phyloP scores from a whole-genome alignment of 2,888 invertebrate species.

The Candidula unifasciata region DNA sequence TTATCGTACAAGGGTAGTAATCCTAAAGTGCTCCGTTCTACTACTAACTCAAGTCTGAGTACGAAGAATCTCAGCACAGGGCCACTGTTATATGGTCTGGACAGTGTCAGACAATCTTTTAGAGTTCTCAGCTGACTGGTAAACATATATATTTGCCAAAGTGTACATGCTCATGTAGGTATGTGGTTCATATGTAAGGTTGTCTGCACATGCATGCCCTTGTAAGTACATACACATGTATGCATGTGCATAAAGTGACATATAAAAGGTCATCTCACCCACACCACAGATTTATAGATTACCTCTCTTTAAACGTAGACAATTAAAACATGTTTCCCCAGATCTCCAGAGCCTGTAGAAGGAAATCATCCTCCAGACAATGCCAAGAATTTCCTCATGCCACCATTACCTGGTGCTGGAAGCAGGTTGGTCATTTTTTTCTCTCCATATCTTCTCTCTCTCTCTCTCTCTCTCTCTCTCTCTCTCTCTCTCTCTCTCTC shows the following conservation, averaged over 20 bases:
- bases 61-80: too few relatives aligned
- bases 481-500: neutral
- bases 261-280: too few relatives aligned
- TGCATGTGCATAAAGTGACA: too few relatives aligned
- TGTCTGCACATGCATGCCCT: neutral
- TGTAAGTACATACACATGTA: too few relatives aligned
- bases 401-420: constrained; percentile 72
- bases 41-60: too few relatives aligned
- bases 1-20: too few relatives aligned
- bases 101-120: too few relatives aligned
- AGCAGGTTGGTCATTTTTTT: constrained; percentile 66
- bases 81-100: too few relatives aligned
- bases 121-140: too few relatives aligned
- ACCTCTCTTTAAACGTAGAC: too few relatives aligned
- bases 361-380: constrained; percentile 62
- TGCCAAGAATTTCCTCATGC: constrained; percentile 68
- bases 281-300: too few relatives aligned
- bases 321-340: neutral
- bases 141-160: neutral
- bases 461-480: neutral
- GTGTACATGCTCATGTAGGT: neutral
- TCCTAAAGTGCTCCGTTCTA: too few relatives aligned
- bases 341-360: constrained; percentile 33
- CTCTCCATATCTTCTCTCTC: neutral
- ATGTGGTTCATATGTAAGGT: neutral